Conservation (phyloP, 23 tunicate genomes). For the Clavelina lepadiformis region DNA sequence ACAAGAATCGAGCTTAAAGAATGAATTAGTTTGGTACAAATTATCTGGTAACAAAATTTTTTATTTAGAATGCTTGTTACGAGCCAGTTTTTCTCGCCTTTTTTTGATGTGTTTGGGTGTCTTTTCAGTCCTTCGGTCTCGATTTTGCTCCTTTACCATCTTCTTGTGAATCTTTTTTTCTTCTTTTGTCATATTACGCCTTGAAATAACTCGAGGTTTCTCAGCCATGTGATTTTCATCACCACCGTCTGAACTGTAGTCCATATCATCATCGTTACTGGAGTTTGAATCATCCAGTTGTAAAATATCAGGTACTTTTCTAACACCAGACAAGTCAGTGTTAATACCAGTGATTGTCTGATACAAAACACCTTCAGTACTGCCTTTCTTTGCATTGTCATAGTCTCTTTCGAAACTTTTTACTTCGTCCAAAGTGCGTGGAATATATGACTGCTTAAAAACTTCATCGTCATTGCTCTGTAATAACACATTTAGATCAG, state of each 20-base stretch:
- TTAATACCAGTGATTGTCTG: slow-evolving; percentile 76
- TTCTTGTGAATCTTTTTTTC: slow-evolving; percentile 68
- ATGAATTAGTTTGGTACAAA: no score
- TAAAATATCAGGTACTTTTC: slow-evolving; percentile 24
- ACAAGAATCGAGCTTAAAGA: no score
- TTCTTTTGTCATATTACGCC: slow-evolving; percentile 84
- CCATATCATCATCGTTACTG: slow-evolving; percentile 5
- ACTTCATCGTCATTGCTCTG: slow-evolving; percentile 58
- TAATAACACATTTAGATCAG: background rate
- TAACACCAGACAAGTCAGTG: slow-evolving; percentile 24
- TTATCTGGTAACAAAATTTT: no score
- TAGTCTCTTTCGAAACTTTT: slow-evolving; percentile 53
- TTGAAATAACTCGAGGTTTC: slow-evolving; percentile 29
- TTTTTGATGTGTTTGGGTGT: slow-evolving; percentile 95
- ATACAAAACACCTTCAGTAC: slow-evolving; percentile 49
- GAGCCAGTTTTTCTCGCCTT: slow-evolving; percentile 60
- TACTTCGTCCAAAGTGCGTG: slow-evolving; percentile 78
- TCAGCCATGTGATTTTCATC: background rate
- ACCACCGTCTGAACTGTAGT: background rate
- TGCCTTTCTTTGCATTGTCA: slow-evolving; percentile 48
- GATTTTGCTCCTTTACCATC: slow-evolving; percentile 71
- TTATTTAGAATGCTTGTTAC: slow-evolving; percentile 8
- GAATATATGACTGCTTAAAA: slow-evolving; percentile 65
- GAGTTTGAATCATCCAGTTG: slow-evolving; percentile 13
- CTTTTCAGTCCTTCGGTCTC: slow-evolving; percentile 77